Base-by-base conservation (phyloP, 92 coral and sea anemone genomes). In the Actinostola sp. region DNA sequence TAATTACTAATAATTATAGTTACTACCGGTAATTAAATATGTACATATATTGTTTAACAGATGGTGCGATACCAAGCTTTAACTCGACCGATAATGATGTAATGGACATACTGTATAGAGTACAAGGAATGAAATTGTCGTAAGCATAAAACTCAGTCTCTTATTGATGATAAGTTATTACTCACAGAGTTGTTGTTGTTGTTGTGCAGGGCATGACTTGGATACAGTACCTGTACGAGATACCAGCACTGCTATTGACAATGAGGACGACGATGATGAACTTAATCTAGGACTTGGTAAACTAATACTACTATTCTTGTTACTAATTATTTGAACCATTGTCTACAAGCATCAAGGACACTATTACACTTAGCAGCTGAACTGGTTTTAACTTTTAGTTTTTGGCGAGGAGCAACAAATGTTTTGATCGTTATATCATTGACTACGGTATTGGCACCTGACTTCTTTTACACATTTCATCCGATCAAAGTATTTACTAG, bases 51-150 rank as follows among this genome's bases (percentile, higher is more conserved):
- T 70, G 14, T 55, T 29, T 57, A 9, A 24, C 63, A 90, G 97
- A 78, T 63, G 97, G 97, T 63, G 52, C 78, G 13, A 80, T 79
- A 8, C 70, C 86, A 26, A 89, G 94, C 61, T 59, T 87, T 25
- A 82, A 83, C 24, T 75, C 95, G 24, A 85, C 72, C 26, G 90
- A 79, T 30, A 84, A 78, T 23, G 99, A 95, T 48, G 92, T 91
- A 41, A 88, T 88, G 67, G 99, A 95, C 61, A 92, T 95, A 9
- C 76, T 89, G 62, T 95, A 88, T 87, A 82, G 99, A 66, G 99
- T 95, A 16, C 99, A 95, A 48, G 99, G 89, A 29, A 75, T 69
- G 87, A 81, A 88, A 63, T 88, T 95, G 81, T 36, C 42, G 74
- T 68, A 68, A 50, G 62, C 33, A 41, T 20, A n/a, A n/a, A 3